Evolutionary conservation across 1,140 invertebrate species (phyloP), one percentile per base, ranked within the genome.

Genomic region (Leptopilina clavipes): DNA sequence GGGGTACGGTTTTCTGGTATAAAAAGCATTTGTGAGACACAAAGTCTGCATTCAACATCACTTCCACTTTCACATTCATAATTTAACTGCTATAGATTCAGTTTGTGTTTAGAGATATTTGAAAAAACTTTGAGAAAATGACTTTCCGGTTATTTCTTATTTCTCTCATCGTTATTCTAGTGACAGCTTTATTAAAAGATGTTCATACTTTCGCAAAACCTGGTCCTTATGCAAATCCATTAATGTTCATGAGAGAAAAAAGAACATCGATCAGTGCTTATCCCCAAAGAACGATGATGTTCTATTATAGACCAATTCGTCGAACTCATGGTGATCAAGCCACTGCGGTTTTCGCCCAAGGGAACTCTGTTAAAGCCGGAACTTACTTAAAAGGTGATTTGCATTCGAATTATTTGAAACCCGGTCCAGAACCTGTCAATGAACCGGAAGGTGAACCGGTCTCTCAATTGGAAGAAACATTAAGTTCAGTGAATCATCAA

Each of bases 231-330:
- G 83, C 81, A 0, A 83, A 81, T 17, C 82, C 82, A 8, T 10
- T 86, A 6, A 37, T 86, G 22, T 78, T 86, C n/a, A 37, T 84
- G 7, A 76, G 85, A 0, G 82, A 83, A 8, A 85, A 85, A 71
- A 85, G 86, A 52, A 77, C 82, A 12, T 72, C 81, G 1, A 71
- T 75, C 1, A 79, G 65, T 3, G 52, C 81, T 1, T 86, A 85
- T 74, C 87, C 87, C 1, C 84, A 86, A 0, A 82, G 85, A 43
- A 82, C 89, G 1, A 89, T 90, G 88, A 88, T 88, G 86, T 86
- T 90, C 14, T 89, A 86, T 73, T 89, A 89, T 19, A 83, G 81
- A 52, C 88, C 89, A 7, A 72, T 76, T 0, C 84, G 85, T 7
- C 81, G 81, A 0, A 73, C 85, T 45, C 70, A 82, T 37, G 76